Conservation (phyloP, 1,140 invertebrate species). For the Drosophila pachea region DNA sequence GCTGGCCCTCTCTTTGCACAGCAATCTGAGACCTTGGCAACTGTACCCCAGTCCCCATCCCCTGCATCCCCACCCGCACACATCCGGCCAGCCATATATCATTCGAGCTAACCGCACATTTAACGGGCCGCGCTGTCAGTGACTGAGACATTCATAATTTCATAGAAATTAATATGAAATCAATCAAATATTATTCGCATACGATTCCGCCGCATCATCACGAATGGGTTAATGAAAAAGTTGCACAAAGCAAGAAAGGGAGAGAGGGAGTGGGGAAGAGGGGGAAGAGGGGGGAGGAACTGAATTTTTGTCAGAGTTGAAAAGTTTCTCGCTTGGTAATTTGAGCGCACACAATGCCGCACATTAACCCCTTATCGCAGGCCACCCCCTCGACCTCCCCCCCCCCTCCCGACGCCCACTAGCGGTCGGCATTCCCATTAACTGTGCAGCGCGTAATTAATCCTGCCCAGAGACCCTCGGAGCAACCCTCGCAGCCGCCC, state of each 20-base stretch:
- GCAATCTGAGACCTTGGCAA: too few relatives aligned
- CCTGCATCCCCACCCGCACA: background rate
- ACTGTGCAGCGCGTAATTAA: conserved; percentile 69
- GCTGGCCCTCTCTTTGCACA: too few relatives aligned
- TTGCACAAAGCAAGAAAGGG: conserved; percentile 16
- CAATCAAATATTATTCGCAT: conserved; percentile 67
- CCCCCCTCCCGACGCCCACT: background rate
- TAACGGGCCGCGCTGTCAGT: conserved; percentile 15
- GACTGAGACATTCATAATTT: conserved; percentile 53
- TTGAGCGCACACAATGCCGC: conserved; percentile 54
- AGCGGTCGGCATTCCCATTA: conserved; percentile 57
- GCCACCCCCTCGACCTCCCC: background rate
- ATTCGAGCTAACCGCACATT: conserved; percentile 29
- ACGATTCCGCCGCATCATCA: conserved; percentile 51
- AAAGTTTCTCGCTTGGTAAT: conserved; percentile 52
- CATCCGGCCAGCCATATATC: conserved; percentile 29
- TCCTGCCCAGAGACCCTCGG: conserved; percentile 41
- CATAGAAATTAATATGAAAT: conserved; percentile 70
- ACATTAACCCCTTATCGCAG: conserved; percentile 72
- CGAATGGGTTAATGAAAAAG: conserved; percentile 62
- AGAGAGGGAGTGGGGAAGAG: conserved; percentile 33
- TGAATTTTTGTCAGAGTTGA: conserved; percentile 58
- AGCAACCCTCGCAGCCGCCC: conserved; percentile 30
- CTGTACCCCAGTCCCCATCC: background rate
- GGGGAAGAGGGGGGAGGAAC: conserved; percentile 18